Conservation (phyloP, 2,797 vertebrate genomes). For the Rousettus madagascariensis region DNA sequence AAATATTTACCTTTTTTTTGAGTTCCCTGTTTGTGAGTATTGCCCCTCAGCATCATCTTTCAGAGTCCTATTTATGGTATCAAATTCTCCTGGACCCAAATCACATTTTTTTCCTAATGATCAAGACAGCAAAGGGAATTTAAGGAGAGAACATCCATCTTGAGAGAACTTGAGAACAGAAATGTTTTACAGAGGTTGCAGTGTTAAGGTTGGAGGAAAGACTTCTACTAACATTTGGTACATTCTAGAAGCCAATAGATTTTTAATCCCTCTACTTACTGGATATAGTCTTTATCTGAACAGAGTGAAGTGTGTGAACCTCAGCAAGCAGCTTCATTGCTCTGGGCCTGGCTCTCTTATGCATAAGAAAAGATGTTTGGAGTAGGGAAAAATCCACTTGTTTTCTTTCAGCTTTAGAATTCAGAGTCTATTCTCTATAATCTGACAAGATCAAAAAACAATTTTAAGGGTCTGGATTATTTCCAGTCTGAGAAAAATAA, state of each 20-base stretch:
- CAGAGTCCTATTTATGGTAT: neutral
- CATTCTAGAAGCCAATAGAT: neutral
- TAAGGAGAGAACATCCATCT: neutral
- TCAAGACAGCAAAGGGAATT: neutral
- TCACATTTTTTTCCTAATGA: neutral
- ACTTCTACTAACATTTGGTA: neutral
- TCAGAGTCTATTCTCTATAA: neutral
- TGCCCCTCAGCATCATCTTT: neutral
- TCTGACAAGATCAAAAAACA: neutral
- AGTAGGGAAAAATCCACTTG: neutral
- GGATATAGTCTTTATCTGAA: neutral
- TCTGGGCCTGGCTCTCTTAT: neutral
- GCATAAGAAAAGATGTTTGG: neutral
- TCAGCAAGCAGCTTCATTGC: neutral
- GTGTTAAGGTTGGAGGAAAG: neutral
- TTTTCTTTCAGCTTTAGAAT: constrained; percentile 1
- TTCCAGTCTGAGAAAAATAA: constrained; percentile 20
- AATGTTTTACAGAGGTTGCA: neutral
- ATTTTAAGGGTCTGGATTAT: neutral
- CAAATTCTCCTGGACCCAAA: neutral
- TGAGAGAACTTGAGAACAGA: neutral
- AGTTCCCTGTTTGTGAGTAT: neutral
- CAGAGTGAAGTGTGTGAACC: neutral
- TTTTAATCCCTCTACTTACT: neutral
- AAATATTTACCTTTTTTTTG: neutral